These are phyloP conservation scores for Blastomussa wellsi DNA, from an alignment of 92 coral and sea anemone species.

Conservation along the genomic window DNA sequence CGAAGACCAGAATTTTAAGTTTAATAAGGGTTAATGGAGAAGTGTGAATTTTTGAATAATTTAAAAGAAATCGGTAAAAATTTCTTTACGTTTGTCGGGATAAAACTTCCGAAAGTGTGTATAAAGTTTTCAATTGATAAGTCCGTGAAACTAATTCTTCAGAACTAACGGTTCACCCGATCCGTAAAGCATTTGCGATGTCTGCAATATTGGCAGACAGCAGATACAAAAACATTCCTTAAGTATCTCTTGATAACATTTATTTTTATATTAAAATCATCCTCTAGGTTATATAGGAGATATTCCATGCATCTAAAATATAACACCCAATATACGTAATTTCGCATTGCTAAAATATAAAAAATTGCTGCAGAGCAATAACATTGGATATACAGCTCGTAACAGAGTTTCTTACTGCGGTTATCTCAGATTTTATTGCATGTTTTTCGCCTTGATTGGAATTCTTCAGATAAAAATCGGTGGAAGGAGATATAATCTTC, in stretches of 20 bases:
- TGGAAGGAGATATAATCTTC: background rate
- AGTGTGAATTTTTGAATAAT: too few species aligned
- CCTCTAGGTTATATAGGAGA: background rate
- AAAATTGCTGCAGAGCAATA: background rate
- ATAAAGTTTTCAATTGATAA: too few species aligned
- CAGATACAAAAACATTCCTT: background rate
- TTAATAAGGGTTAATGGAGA: too few species aligned
- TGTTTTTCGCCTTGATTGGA: background rate
- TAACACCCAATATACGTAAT: constrained; percentile 5
- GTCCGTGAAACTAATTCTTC: background rate
- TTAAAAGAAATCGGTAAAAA: too few species aligned
- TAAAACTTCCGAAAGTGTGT: too few species aligned
- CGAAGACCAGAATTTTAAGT: too few species aligned
- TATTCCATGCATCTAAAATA: constrained; percentile 13
- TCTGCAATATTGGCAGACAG: background rate
- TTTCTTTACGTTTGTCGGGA: too few species aligned
- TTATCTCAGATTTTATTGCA: background rate
- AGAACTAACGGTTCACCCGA: background rate
- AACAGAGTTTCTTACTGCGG: background rate
- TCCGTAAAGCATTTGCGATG: background rate
- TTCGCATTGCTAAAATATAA: background rate
- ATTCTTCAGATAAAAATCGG: background rate
- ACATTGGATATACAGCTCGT: background rate
- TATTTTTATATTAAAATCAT: background rate
- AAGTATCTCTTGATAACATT: background rate